Base-by-base conservation (phyloP, 2,113 vertebrate species). In the Xiphorhynchus elegans region DNA sequence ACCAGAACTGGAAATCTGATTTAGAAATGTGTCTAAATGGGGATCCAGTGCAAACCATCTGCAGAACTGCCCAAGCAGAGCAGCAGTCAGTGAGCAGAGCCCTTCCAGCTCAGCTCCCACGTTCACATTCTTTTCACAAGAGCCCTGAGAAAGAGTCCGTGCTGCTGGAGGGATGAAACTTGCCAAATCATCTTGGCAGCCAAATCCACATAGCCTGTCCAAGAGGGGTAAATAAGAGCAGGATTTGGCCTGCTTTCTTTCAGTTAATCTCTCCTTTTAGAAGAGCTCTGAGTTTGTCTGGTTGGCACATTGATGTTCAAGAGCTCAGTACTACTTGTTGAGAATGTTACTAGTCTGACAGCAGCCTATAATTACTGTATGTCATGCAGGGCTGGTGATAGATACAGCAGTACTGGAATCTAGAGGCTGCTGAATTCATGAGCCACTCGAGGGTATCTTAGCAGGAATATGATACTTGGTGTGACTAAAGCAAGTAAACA, bases 11-110 rank as follows among this genome's bases (percentile, higher is more conserved):
- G 64, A 55, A 87, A 46, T 70, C 13, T 77, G 28, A 46, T 10
- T 50, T 42, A 39, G 37, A 49, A 68, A 50, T 0, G 4, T 5
- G 26, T 44, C 6, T 63, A 40, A 15, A 31, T 47, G 0, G 0
- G 58, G 58, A 50, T 35, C 9, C 23, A 62, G 46, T 11, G 50
- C 13, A 44, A 68, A 10, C 24, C 69, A 12, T 5, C 42, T 24
- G 23, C 76, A 75, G 77, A 37, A 64, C 72, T 77, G 58, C n/a
- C 4, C 24, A 3, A 29, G 49, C 0, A 8, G 47, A 6, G 6
- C 55, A 20, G 37, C 70, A 74, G 58, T 23, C 0, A 3, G 29
- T 0, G 5, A 49, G 49, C 70, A 52, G 2, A 8, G n/a, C 55
- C 68, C 20, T 70, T 69, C 17, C 49, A 58, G 40, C 59, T 37